A percentile compares a stretch with the other conserved stretches of the same genome.
Conservation (phyloP, 2,113 vertebrate genomes). For the Xenus cinereus region DNA sequence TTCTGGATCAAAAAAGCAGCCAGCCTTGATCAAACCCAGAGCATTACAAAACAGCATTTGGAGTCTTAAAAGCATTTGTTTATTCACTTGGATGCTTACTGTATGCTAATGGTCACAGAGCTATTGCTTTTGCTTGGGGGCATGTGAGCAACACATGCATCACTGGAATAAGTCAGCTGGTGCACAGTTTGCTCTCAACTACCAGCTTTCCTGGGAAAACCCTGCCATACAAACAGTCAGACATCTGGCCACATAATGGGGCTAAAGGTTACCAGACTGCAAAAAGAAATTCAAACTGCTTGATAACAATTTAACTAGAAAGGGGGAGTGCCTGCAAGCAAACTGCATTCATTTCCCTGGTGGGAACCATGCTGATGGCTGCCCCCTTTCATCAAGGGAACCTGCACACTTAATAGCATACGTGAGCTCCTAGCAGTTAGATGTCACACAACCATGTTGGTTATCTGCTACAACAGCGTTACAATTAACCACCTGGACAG, state of each 20-base stretch:
- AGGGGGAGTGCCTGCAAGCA: accelerated
- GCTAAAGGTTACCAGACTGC: not conserved
- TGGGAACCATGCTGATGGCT: not conserved
- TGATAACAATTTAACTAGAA: not conserved
- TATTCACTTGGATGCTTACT: not conserved
- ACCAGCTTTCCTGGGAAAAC: not conserved
- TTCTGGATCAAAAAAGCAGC: not conserved
- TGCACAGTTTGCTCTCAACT: not conserved
- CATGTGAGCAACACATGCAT: not conserved
- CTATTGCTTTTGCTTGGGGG: not conserved
- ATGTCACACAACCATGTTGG: accelerated
- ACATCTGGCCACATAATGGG: accelerated
- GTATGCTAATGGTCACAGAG: not conserved
- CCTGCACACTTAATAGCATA: accelerated
- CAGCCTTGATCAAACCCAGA: not conserved
- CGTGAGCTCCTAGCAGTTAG: not conserved
- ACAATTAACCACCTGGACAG: not conserved
- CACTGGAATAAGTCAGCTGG: not conserved
- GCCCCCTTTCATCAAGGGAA: too few species aligned
- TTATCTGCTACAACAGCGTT: accelerated
- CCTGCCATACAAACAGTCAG: not conserved
- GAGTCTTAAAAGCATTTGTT: not conserved
- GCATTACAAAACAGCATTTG: not conserved
- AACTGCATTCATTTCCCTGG: accelerated
- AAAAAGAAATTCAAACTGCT: not conserved